Conservation (phyloP, 2,113 vertebrate species). For the Pachyramphus minor region DNA sequence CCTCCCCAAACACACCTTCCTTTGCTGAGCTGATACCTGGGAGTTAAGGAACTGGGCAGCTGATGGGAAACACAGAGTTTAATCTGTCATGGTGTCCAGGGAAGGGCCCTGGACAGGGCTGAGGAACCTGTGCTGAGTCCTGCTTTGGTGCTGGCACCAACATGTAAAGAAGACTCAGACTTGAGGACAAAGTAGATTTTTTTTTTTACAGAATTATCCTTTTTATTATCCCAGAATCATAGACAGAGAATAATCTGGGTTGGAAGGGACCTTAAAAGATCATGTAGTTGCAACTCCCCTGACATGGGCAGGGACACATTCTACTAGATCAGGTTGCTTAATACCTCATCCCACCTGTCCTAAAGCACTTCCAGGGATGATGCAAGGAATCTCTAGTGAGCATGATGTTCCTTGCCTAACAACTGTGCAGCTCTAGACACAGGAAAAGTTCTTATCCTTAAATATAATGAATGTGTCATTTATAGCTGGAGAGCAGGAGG, state of each 20-base stretch:
- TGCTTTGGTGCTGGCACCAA: neutral
- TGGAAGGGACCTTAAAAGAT: neutral
- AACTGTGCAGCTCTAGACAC: neutral
- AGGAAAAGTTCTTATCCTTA: neutral
- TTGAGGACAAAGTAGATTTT: neutral
- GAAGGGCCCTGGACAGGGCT: neutral
- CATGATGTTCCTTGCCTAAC: neutral
- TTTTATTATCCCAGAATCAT: neutral
- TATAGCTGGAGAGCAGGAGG: neutral
- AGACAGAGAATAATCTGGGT: neutral
- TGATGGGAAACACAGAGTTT: neutral
- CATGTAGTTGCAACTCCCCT: neutral
- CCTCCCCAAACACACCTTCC: neutral
- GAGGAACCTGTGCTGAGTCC: neutral
- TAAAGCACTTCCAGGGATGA: neutral
- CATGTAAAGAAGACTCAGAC: neutral
- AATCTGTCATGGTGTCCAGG: neutral
- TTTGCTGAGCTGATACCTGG: neutral
- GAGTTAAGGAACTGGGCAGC: neutral
- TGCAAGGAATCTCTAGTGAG: neutral
- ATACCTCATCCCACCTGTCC: neutral
- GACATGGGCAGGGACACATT: neutral
- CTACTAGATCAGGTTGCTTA: neutral
- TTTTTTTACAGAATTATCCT: neutral
- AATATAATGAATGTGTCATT: neutral